These are phyloP conservation scores for Aythya baeri DNA, from an alignment of 2,113 vertebrate genomes.

Conservation along the genomic window DNA sequence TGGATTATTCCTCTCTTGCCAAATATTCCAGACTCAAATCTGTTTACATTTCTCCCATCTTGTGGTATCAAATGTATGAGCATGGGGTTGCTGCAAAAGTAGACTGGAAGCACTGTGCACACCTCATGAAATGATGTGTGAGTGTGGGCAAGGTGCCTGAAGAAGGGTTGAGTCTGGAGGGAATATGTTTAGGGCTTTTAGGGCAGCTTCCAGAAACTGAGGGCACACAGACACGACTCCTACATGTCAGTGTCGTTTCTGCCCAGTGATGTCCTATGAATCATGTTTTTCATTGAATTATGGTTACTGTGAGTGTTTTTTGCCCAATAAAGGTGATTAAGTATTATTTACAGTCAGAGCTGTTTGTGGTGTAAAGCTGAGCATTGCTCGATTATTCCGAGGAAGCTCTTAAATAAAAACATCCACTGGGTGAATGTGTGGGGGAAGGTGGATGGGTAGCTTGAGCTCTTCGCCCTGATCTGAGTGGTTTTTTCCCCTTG, in stretches of 20 bases:
- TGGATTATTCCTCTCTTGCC: neutral
- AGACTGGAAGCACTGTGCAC: neutral
- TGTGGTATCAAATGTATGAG: neutral
- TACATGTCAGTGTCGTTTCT: neutral
- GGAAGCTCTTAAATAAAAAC: neutral
- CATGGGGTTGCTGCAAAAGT: neutral
- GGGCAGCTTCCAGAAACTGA: neutral
- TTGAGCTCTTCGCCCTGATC: neutral
- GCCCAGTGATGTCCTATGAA: fast-evolving
- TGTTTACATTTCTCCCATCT: fast-evolving
- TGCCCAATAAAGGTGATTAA: neutral
- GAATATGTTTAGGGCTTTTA: neutral
- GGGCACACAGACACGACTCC: neutral
- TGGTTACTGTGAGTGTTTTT: neutral
- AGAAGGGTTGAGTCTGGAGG: neutral
- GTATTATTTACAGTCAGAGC: neutral
- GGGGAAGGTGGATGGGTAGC: neutral
- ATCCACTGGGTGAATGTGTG: fast-evolving
- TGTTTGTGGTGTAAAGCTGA: neutral
- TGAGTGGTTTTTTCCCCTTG: neutral
- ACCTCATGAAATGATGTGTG: neutral
- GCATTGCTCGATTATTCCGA: neutral
- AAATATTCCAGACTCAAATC: neutral
- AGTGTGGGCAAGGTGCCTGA: neutral
- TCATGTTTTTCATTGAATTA: neutral